phyloP scores from a whole-genome alignment of 1,140 invertebrate genomes.

The Panulirus ornatus region DNA sequence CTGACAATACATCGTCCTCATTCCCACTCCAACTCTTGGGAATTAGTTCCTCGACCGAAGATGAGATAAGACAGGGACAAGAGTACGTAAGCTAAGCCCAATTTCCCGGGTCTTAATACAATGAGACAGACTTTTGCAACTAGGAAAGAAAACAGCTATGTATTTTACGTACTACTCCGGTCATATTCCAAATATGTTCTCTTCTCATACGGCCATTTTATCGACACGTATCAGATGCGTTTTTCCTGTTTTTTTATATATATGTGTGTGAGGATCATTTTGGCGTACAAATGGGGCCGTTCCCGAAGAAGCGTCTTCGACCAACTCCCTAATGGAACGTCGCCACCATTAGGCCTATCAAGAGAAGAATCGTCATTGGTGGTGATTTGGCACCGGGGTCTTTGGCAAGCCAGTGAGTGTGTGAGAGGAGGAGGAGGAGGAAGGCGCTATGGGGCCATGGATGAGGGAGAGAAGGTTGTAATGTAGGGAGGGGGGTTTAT shows the following conservation, averaged over 20 bases:
- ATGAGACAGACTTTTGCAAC: too few relatives aligned
- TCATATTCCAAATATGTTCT: too few relatives aligned
- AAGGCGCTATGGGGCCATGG: background rate
- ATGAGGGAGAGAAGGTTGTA: background rate
- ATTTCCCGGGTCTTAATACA: too few relatives aligned
- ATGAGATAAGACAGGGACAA: background rate
- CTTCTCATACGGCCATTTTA: too few relatives aligned
- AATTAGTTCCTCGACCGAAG: background rate
- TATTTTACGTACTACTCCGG: too few relatives aligned
- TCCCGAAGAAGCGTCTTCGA: too few relatives aligned
- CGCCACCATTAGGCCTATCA: conserved; percentile 23
- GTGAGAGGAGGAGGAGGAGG: background rate
- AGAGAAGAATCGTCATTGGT: background rate
- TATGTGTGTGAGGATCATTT: too few relatives aligned
- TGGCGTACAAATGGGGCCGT: too few relatives aligned
- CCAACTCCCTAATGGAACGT: conserved; percentile 32
- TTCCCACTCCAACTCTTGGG: background rate
- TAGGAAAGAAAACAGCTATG: too few relatives aligned
- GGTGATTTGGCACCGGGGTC: conserved; percentile 2
- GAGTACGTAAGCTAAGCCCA: too few relatives aligned
- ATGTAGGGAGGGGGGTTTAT: background rate
- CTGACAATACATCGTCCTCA: background rate
- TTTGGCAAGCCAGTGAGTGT: background rate
- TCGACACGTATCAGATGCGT: too few relatives aligned
- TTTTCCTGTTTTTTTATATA: too few relatives aligned